Percentiles rank a stretch among this genome's conserved stretches.
Conservation (phyloP, 2,113 vertebrate genomes). For the Gobio gobio region DNA sequence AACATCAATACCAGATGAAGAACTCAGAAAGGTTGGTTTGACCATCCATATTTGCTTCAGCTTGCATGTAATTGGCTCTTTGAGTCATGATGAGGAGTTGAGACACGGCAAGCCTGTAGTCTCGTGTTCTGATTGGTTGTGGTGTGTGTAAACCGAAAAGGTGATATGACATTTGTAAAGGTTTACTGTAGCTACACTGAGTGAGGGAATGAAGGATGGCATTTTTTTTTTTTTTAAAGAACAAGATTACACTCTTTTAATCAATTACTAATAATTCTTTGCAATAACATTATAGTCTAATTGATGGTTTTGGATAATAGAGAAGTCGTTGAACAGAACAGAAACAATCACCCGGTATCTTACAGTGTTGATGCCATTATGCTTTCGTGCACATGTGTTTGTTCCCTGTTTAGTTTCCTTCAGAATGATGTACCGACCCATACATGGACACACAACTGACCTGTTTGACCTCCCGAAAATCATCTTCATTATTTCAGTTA, state of each 20-base stretch:
- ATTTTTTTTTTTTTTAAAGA: too few species aligned
- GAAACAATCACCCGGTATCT: neutral
- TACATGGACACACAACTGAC: neutral
- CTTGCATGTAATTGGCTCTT: neutral
- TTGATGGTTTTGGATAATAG: neutral
- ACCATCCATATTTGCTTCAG: neutral
- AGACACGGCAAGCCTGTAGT: neutral
- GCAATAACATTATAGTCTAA: neutral
- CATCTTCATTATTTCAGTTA: neutral
- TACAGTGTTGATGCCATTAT: neutral
- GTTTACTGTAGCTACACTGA: too few species aligned
- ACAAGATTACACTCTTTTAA: too few species aligned
- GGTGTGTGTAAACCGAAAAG: too few species aligned
- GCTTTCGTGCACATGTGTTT: neutral
- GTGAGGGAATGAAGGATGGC: too few species aligned
- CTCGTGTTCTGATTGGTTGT: neutral
- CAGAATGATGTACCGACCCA: neutral
- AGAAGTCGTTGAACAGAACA: neutral
- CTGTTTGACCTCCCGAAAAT: neutral
- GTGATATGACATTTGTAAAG: too few species aligned
- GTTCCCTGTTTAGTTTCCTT: constrained; percentile 5
- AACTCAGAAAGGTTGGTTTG: too few species aligned
- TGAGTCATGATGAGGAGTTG: neutral
- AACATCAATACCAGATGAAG: too few species aligned
- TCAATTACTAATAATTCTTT: neutral